Percentiles rank a stretch among this genome's conserved stretches.
These are phyloP conservation scores for Cynocephalus volans DNA, from an alignment of 2,113 vertebrate genomes.

Conservation along the genomic window DNA sequence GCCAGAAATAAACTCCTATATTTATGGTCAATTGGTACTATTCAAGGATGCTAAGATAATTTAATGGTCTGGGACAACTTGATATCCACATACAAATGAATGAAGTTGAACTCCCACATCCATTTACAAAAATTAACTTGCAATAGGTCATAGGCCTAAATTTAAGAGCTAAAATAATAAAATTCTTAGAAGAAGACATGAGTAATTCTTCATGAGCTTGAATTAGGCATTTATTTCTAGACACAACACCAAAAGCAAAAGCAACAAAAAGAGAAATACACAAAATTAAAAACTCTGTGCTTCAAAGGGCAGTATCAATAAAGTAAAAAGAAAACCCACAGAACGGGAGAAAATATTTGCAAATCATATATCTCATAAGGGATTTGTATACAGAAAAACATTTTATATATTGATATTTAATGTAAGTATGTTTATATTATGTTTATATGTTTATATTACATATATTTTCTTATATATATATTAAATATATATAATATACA, in stretches of 20 bases:
- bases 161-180: not conserved
- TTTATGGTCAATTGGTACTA: not conserved
- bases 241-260: not conserved
- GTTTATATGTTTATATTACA: not conserved
- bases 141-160: not conserved
- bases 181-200: not conserved
- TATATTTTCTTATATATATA: not conserved
- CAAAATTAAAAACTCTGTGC: not conserved
- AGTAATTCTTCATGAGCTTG: not conserved
- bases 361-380: not conserved
- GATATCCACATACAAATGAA: not conserved
- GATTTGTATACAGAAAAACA: not conserved
- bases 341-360: not conserved
- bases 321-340: not conserved
- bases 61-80: not conserved
- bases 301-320: not conserved
- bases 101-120: not conserved
- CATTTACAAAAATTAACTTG: not conserved
- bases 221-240: not conserved
- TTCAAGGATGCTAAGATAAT: not conserved
- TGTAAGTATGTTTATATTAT: not conserved
- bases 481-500: not conserved
- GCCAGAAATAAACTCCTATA: not conserved
- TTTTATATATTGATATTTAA: not conserved
- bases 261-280: slow-evolving; percentile 15